These are phyloP conservation scores for Palythoa grandis DNA, from an alignment of 92 coral and sea anemone genomes.

Conservation along the genomic window DNA sequence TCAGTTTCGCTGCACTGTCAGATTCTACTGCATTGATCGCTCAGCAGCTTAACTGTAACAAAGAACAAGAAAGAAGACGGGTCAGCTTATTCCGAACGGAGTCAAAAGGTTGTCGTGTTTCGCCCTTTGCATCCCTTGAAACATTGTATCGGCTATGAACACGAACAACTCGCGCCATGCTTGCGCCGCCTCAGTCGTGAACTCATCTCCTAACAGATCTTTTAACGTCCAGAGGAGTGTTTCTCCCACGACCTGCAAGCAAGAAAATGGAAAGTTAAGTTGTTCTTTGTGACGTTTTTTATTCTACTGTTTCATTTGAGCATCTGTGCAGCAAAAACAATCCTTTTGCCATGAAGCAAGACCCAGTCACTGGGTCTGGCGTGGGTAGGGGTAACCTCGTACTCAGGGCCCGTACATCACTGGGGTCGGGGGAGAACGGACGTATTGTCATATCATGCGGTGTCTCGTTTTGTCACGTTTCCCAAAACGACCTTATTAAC, in stretches of 20 bases:
- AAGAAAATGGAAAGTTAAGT: background rate
- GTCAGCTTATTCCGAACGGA: background rate
- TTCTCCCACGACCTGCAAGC: slow-evolving; percentile 62
- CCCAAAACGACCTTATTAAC: no score
- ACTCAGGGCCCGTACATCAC: no score
- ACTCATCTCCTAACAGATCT: slow-evolving; percentile 61
- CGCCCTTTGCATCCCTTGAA: slow-evolving; percentile 39
- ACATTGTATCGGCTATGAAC: slow-evolving; percentile 62
- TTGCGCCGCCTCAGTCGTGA: slow-evolving; percentile 59
- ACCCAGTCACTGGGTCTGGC: no score
- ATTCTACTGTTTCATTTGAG: no score
- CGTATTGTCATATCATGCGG: no score
- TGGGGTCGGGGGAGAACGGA: no score
- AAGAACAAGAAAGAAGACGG: background rate
- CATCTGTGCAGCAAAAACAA: no score
- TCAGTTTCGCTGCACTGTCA: background rate
- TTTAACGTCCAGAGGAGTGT: slow-evolving; percentile 65
- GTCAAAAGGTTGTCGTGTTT: background rate
- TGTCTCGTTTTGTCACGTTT: no score
- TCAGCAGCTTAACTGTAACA: background rate
- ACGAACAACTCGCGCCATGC: slow-evolving; percentile 73
- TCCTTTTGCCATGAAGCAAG: no score
- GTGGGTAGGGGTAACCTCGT: no score
- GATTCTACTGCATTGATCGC: background rate
- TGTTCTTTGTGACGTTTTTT: background rate